Evolutionary conservation across 2,113 vertebrate species (phyloP).

Genomic region (Progne subis): DNA sequence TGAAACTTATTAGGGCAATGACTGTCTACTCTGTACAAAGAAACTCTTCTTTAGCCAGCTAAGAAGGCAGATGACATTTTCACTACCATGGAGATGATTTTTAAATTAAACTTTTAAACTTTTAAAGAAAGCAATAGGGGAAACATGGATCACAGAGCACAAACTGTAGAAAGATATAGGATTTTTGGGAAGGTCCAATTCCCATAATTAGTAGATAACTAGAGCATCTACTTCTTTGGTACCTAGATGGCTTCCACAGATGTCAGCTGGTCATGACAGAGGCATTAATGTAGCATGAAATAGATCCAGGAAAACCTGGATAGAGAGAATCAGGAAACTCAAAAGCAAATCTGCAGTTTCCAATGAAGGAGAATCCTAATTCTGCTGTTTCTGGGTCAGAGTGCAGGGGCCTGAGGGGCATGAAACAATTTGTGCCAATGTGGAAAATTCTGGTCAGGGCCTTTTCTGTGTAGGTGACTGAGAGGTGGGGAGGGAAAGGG

Average conservation of each 20-base stretch:
- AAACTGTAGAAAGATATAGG: background rate
- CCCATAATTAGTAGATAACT: background rate
- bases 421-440: background rate
- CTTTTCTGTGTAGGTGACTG: background rate
- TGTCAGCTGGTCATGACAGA: background rate
- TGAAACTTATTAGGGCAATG: background rate
- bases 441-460: background rate
- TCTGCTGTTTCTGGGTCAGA: background rate
- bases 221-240: background rate
- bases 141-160: background rate
- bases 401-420: background rate
- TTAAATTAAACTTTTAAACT: background rate
- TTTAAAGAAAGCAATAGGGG: background rate
- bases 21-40: background rate
- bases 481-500: background rate
- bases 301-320: background rate
- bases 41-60: background rate
- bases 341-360: background rate
- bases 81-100: background rate
- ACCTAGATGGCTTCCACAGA: background rate
- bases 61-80: background rate
- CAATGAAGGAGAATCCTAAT: background rate
- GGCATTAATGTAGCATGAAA: background rate
- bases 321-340: background rate
- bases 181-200: background rate